Percentiles rank a stretch among this genome's conserved stretches.
Evolutionary conservation across 2,113 vertebrate genomes (phyloP).

Genomic region (Silurus meridionalis): DNA sequence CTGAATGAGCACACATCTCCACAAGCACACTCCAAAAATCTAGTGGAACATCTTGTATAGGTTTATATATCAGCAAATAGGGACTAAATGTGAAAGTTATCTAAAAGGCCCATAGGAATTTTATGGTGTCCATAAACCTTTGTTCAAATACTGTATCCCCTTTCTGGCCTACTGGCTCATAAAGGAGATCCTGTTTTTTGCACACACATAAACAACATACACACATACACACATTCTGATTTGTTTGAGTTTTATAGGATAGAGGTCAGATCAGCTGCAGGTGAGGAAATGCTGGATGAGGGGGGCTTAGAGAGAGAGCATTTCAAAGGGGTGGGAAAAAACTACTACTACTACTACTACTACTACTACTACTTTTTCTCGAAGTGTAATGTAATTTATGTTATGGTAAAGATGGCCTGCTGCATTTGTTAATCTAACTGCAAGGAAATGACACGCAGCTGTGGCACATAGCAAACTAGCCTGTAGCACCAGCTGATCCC

Average conservation of each 20-base stretch:
- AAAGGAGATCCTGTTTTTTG: conserved; percentile 37
- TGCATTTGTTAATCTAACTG: conserved; percentile 9
- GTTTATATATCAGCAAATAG: too few species aligned
- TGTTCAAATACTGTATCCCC: conserved; percentile 26
- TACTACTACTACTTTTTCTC: background rate
- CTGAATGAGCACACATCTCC: too few species aligned
- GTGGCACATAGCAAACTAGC: conserved; percentile 36
- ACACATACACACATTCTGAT: conserved; percentile 55
- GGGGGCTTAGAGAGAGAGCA: background rate
- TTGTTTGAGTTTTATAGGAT: conserved; percentile 30
- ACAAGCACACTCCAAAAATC: too few species aligned
- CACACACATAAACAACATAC: conserved; percentile 46
- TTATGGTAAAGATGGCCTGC: conserved; percentile 6
- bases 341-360: background rate
- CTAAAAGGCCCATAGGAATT: too few species aligned
- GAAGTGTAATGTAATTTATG: background rate
- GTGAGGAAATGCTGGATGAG: background rate
- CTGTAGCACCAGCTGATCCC: background rate
- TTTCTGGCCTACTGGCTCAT: conserved; percentile 49
- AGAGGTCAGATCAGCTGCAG: conserved; percentile 32
- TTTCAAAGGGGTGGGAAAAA: conserved; percentile 34
- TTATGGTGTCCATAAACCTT: too few species aligned
- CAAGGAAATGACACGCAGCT: conserved; percentile 5
- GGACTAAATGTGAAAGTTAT: too few species aligned
- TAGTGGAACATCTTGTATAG: too few species aligned